Evolutionary conservation across 2,113 vertebrate genomes (phyloP).

Genomic region (Pelobates fuscus): DNA sequence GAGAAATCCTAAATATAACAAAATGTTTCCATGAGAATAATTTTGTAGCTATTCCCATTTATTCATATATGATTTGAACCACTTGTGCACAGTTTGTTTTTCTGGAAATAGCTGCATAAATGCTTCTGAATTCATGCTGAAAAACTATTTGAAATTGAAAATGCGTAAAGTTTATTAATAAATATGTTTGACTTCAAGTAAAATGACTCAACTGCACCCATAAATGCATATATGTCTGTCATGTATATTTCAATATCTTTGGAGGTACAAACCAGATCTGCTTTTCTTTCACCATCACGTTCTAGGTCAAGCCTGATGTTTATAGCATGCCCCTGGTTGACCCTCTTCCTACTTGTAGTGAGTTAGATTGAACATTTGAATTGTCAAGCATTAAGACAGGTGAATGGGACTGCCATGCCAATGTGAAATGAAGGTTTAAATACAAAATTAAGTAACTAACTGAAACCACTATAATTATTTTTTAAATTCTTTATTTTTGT

Average conservation of each 20-base stretch:
- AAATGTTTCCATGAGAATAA: too few relatives aligned
- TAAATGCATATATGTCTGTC: not conserved
- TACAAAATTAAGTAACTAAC: too few relatives aligned
- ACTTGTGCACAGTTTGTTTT: not conserved
- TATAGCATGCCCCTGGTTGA: not conserved
- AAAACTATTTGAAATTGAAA: not conserved
- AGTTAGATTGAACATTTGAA: too few relatives aligned
- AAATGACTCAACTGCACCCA: not conserved
- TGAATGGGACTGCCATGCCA: too few relatives aligned
- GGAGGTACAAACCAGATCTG: not conserved
- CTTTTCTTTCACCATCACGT: not conserved
- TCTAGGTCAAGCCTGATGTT: not conserved
- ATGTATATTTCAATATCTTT: not conserved
- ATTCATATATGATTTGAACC: not conserved
- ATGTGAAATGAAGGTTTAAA: too few relatives aligned
- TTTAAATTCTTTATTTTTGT: too few relatives aligned
- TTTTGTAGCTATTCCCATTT: not conserved
- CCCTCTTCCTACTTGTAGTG: not conserved
- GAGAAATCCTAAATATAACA: too few relatives aligned
- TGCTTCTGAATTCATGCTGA: not conserved
- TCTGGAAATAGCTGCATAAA: not conserved
- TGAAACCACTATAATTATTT: too few relatives aligned
- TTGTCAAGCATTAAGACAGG: too few relatives aligned
- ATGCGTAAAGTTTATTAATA: not conserved
- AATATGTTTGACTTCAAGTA: not conserved